These are phyloP conservation scores for Melospiza georgiana DNA, from an alignment of 2,113 vertebrate species.

Conservation along the genomic window DNA sequence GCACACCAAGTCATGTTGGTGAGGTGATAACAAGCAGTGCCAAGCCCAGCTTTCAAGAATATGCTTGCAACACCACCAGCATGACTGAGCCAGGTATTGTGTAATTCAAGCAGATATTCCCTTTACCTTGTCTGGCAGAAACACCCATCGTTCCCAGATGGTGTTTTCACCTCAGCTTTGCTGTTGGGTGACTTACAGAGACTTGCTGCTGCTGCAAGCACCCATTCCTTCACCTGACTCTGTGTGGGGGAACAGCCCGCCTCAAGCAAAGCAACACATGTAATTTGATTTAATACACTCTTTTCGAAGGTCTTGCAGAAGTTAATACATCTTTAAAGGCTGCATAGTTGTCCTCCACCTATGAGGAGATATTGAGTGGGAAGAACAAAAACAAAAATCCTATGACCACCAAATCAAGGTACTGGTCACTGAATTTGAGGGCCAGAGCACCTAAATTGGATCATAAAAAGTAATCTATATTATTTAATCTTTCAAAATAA, in stretches of 20 bases:
- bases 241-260: background rate
- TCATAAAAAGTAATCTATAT: background rate
- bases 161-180: background rate
- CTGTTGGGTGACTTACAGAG: background rate
- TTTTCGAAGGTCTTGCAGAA: background rate
- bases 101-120: background rate
- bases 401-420: background rate
- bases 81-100: background rate
- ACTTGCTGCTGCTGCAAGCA: background rate
- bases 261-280: background rate
- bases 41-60: background rate
- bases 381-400: background rate
- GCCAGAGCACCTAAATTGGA: background rate
- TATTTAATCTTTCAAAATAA: background rate
- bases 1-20: background rate
- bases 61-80: background rate
- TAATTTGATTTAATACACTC: background rate
- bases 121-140: background rate
- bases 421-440: background rate
- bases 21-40: background rate
- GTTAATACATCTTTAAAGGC: background rate
- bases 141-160: background rate
- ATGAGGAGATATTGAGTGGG: accelerated
- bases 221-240: background rate
- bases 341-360: background rate